Evolutionary conservation across 2,888 invertebrate species (phyloP), one percentile per base, ranked within the genome.

Genomic region (Steromphala cineraria): DNA sequence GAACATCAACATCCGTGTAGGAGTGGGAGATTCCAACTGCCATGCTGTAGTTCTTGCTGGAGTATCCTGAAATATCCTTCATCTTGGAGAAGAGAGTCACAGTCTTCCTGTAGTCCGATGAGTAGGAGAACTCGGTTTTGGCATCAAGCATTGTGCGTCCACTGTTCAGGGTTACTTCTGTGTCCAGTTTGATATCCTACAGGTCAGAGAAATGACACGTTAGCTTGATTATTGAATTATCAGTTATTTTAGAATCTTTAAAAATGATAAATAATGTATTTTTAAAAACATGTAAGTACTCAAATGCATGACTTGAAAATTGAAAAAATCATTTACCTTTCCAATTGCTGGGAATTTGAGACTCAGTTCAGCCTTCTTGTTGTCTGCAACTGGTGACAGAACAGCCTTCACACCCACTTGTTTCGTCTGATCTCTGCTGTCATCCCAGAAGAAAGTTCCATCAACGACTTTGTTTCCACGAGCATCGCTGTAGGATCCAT

Each of bases 401-500:
- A 81, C 81, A 15, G 86, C 82, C 31, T 85, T 87, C 40, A 89
- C 67, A 28, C 83, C 84, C 31, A 89, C 82, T 67, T 86, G 87
- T 80, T 90, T 90, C 53, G 80, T 83, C n/a, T 82, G 78, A 80
- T 90, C 90, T 36, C 83, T 81, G 17, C 83, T 86, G 53, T 88
- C 87, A 86, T 92, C 91, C 91, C 91, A 91, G 77, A 85, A 84
- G 71, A 90, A 80, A 10, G 82, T 79, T 7, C 81, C 85, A 62
- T 88, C 87, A 3, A 82, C 77, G 84, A 86, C 19, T 77, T 74
- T 55, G 87, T 88, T 78, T 24, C 28, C 21, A 53, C 53, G 24
- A 24, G 28, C 62, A 15, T 81, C 36, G 52, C 71, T 78, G 79
- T 53, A 56, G 13, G 81, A 80, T 17, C 84, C 83, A n/a, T 80